A percentile compares a stretch with the other conserved stretches of the same genome.
Conservation (phyloP, 1,140 invertebrate genomes). For the Cardiocondyla obscurior region DNA sequence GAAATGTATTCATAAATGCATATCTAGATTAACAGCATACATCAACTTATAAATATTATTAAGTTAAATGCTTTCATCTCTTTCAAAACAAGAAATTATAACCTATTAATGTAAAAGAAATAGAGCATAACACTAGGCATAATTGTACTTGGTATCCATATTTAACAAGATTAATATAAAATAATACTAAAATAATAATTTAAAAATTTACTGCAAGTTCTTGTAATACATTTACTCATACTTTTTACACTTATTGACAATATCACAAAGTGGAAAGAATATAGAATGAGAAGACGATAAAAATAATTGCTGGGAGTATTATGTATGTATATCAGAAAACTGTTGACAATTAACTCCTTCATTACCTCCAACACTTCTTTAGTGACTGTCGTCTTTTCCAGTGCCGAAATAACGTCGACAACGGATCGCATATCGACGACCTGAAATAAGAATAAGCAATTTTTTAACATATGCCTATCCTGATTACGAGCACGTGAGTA, state of each 20-base stretch:
- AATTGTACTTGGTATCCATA: not conserved
- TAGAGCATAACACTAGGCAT: not conserved
- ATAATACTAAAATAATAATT: not conserved
- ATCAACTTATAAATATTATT: not conserved
- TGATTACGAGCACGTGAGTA: not conserved
- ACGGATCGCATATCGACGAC: constrained; percentile 97
- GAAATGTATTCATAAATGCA: not conserved
- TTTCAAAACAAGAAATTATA: not conserved
- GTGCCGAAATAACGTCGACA: constrained; percentile 94
- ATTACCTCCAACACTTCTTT: constrained; percentile 96
- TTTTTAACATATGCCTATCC: not conserved
- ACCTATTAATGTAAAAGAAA: not conserved
- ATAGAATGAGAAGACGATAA: not conserved
- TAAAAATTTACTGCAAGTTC: not conserved
- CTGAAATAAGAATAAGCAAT: constrained; percentile 84
- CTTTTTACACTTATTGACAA: not conserved
- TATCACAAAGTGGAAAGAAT: not conserved
- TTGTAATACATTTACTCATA: not conserved
- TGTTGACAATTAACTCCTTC: not conserved
- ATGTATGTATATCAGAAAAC: not conserved
- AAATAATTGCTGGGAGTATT: not conserved
- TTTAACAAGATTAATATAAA: not conserved
- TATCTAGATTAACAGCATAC: too few species aligned
- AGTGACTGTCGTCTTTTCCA: constrained; percentile 96
- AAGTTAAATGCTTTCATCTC: not conserved